phyloP scores from a whole-genome alignment of 2,113 vertebrate genomes.

The Melospiza melodia region DNA sequence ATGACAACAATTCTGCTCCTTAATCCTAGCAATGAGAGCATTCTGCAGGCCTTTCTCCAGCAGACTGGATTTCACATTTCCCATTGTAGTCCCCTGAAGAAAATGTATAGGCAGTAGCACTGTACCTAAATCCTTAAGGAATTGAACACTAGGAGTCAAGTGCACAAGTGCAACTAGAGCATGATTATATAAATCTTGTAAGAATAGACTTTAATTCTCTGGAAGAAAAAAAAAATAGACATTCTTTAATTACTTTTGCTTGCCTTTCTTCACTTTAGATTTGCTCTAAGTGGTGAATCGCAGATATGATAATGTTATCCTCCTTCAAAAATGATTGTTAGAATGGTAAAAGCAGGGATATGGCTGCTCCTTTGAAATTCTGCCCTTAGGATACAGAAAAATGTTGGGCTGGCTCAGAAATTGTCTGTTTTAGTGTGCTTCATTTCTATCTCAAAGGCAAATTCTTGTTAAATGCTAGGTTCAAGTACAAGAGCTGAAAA shows the following conservation, averaged over 20 bases:
- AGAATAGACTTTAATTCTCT: not conserved
- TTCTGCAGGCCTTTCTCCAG: not conserved
- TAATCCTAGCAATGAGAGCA: not conserved
- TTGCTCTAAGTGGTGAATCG: not conserved
- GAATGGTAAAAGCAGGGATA: not conserved
- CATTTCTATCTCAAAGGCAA: not conserved
- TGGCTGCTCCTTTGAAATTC: slow-evolving; percentile 4
- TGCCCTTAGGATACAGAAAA: not conserved
- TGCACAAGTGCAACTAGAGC: not conserved
- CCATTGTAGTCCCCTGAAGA: not conserved
- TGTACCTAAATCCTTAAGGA: not conserved
- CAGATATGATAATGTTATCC: not conserved
- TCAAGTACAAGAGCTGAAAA: not conserved
- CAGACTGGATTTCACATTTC: not conserved
- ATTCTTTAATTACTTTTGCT: slow-evolving; percentile 14
- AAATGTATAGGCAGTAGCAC: not conserved
- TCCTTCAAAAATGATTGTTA: not conserved
- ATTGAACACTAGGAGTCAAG: not conserved
- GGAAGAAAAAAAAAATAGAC: not conserved
- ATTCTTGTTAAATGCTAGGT: not conserved
- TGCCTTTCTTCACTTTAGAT: slow-evolving; percentile 6
- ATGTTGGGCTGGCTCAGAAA: not conserved
- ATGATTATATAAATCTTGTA: not conserved
- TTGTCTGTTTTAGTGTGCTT: not conserved
- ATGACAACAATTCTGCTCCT: not conserved